Evolutionary conservation across 2,888 invertebrate species (phyloP).

Genomic region (Conchocele bisecta): DNA sequence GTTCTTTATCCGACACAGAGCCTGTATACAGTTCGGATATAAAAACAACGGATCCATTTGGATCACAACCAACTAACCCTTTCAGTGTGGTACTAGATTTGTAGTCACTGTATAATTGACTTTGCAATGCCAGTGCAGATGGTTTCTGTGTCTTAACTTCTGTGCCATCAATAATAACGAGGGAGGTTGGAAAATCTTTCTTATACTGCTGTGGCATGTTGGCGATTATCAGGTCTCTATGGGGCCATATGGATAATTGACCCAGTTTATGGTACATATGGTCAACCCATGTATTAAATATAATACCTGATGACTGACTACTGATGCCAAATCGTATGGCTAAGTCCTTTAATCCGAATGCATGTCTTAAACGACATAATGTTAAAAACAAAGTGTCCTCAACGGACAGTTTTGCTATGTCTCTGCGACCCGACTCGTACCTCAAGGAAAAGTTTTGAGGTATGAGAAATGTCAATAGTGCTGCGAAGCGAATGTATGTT

Average conservation of each 20-base stretch:
- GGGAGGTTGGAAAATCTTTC: conserved; percentile 34
- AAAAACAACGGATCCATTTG: conserved; percentile 35
- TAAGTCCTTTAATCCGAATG: conserved; percentile 25
- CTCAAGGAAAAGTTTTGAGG: background rate
- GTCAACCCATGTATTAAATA: conserved; percentile 29
- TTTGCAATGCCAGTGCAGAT: conserved; percentile 17
- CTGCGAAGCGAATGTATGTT: conserved; percentile 2
- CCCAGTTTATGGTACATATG: conserved; percentile 30
- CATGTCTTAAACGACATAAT: conserved; percentile 4
- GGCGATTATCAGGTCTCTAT: conserved; percentile 31
- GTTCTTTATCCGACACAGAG: conserved; percentile 24
- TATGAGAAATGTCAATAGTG: background rate
- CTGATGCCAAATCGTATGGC: conserved; percentile 11
- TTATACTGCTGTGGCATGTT: conserved; percentile 39
- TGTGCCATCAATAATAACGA: conserved; percentile 44
- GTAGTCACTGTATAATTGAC: conserved; percentile 39
- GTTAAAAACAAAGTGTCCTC: conserved; percentile 18
- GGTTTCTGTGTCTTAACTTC: conserved; percentile 39
- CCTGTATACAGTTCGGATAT: conserved; percentile 24
- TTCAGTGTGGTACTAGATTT: conserved; percentile 34
- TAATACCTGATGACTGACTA: conserved; percentile 5
- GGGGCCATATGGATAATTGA: conserved; percentile 32
- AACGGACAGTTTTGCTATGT: background rate
- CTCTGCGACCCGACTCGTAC: background rate
- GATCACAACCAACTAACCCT: conserved; percentile 35